Evolutionary conservation across 2,113 vertebrate genomes (phyloP).

Genomic region (Hypocryptadius cinnamomeus): DNA sequence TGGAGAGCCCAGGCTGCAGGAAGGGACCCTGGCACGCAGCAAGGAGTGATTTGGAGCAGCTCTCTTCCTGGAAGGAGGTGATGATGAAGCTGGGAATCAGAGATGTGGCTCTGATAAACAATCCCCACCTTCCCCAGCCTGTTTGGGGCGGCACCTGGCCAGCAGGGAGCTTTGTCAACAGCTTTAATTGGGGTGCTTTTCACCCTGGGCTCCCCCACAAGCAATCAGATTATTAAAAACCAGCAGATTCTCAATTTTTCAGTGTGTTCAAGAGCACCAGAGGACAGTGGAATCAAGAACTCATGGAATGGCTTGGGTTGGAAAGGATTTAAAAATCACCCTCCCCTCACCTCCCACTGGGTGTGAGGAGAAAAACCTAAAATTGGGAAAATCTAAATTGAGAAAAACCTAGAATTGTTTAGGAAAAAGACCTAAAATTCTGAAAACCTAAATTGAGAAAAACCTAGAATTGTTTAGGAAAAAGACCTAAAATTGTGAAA

Average conservation of each 20-base stretch:
- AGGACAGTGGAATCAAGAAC: background rate
- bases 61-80: constrained; percentile 54
- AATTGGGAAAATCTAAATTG: no score
- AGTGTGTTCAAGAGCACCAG: background rate
- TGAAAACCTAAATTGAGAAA: no score
- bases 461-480: no score
- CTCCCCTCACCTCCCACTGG: background rate
- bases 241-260: background rate
- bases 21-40: constrained; percentile 6
- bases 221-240: background rate
- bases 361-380: background rate
- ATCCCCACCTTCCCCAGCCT: constrained; percentile 55
- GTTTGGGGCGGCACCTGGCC: constrained; percentile 61
- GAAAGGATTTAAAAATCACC: background rate
- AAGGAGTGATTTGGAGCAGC: constrained; percentile 31
- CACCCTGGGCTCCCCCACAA: background rate
- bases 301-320: no score
- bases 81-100: constrained; percentile 8
- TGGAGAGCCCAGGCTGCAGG: constrained; percentile 16
- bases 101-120: constrained; percentile 65
- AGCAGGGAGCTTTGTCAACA: constrained; percentile 54
- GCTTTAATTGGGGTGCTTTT: constrained; percentile 41
- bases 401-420: no score
- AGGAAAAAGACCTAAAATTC: no score
- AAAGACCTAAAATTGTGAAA: no score